Conservation (phyloP, 2,797 vertebrate species). For the Astyanax mexicanus region DNA sequence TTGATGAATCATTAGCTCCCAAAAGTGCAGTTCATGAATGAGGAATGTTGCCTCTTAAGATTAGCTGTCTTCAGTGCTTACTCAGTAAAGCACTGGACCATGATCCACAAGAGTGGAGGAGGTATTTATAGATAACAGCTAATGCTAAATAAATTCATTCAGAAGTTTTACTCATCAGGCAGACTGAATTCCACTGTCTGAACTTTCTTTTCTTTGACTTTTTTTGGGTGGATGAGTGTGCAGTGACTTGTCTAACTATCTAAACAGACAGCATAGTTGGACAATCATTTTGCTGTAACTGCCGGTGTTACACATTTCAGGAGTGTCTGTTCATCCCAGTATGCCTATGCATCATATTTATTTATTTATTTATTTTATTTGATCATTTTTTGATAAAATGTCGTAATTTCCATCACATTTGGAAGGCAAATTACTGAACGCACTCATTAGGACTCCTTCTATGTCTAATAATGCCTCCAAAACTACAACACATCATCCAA, state of each 20-base stretch:
- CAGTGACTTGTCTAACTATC: neutral
- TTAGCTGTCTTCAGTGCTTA: neutral
- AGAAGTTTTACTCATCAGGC: neutral
- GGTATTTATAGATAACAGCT: neutral
- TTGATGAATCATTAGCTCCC: neutral
- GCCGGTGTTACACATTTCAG: too few species aligned
- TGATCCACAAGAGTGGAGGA: neutral
- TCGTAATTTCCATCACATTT: too few species aligned
- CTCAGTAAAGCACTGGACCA: neutral
- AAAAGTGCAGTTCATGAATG: neutral
- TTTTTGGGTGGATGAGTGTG: neutral
- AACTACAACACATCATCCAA: too few species aligned
- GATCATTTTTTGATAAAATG: too few species aligned
- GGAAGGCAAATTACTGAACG: too few species aligned
- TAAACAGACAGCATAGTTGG: too few species aligned
- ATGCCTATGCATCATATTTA: too few species aligned
- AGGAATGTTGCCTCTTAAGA: neutral
- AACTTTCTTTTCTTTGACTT: neutral
- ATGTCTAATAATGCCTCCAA: too few species aligned
- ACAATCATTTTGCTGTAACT: too few species aligned
- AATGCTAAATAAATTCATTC: neutral
- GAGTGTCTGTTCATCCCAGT: too few species aligned
- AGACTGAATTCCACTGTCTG: neutral
- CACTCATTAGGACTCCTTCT: too few species aligned
- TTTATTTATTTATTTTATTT: too few species aligned